Evolutionary conservation across 2,888 invertebrate species (phyloP), one percentile per base, ranked within the genome.

Genomic region (Hemicrepidius hirtus): DNA sequence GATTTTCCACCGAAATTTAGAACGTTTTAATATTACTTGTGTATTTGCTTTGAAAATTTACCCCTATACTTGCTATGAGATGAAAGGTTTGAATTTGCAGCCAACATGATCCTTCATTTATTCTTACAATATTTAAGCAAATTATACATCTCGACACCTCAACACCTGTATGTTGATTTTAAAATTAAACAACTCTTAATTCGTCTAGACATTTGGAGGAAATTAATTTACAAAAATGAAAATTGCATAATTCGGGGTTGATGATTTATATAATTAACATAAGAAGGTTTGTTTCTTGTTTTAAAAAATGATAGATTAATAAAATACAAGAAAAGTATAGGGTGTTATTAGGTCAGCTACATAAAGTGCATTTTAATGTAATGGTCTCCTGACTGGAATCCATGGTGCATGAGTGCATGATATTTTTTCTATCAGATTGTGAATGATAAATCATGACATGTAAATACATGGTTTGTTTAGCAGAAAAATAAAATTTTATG

Each of bases 401-500:
- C n/a, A 7, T 46, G 9, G 20, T 20, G 46, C 46, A 46, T 46
- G 16, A n/a, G n/a, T n/a, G n/a, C n/a, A n/a, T 9, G 46, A 9
- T 18, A 46, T 46, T 46, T 18, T n/a, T 46, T 46, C 20, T 10
- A 46, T 46, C 46, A 18, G 9, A 18, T 18, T 18, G 18, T 6
- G 46, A 46, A 46, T 13, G 16, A 10, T 20, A 46, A 46, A 46
- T 46, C 5, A 18, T 18, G 20, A 3, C 46, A 3, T 46, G 46
- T 20, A 46, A 46, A 46, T 18, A 46, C 1, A n/a, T n/a, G n/a
- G n/a, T n/a, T 16, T 32, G 10, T 28, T 28, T 16, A 16, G 16
- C 3, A 10, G n/a, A 16, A 63, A 63, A 63, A 63, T 63, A 21
- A 28, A 46, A 28, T 63, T 63, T 44, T 28, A n/a, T 44, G 24